A percentile compares a stretch with the other conserved stretches of the same genome.
These are phyloP conservation scores for Micoletzkya japonica DNA, from an alignment of 2,888 invertebrate genomes.

Conservation along the genomic window DNA sequence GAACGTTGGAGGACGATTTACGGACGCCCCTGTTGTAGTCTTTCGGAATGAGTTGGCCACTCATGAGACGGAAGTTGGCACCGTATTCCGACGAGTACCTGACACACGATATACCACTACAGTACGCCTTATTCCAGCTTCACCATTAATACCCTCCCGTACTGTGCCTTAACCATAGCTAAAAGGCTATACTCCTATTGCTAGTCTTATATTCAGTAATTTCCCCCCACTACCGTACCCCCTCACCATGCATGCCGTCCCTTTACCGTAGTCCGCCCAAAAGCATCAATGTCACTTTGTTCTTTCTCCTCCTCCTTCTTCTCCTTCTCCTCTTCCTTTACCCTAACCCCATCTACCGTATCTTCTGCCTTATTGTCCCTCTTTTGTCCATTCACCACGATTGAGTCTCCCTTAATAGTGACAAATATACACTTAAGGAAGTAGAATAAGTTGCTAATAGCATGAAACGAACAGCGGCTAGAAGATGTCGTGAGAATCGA, in stretches of 20 bases:
- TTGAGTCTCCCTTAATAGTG: too few species aligned
- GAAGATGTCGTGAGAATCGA: too few species aligned
- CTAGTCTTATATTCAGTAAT: neutral
- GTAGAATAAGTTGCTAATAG: too few species aligned
- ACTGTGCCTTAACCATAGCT: too few species aligned
- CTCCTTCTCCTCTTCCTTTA: neutral
- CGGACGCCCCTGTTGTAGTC: neutral
- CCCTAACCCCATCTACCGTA: neutral
- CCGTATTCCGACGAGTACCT: slow-evolving; percentile 24
- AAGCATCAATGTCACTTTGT: neutral
- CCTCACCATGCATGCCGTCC: slow-evolving; percentile 13
- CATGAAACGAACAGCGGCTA: too few species aligned
- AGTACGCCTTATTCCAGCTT: too few species aligned
- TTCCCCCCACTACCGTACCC: neutral
- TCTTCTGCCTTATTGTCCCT: too few species aligned
- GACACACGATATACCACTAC: too few species aligned
- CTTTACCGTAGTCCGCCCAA: slow-evolving; percentile 12
- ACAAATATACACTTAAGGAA: too few species aligned
- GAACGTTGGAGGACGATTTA: slow-evolving; percentile 15
- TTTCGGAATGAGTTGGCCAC: neutral
- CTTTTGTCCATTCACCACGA: too few species aligned
- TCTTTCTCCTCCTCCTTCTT: neutral
- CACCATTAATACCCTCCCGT: too few species aligned
- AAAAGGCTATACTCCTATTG: too few species aligned
- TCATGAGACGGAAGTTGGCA: slow-evolving; percentile 16